These are phyloP conservation scores for Gisinianus flammeolus DNA, from an alignment of 2,888 invertebrate genomes.

Conservation along the genomic window DNA sequence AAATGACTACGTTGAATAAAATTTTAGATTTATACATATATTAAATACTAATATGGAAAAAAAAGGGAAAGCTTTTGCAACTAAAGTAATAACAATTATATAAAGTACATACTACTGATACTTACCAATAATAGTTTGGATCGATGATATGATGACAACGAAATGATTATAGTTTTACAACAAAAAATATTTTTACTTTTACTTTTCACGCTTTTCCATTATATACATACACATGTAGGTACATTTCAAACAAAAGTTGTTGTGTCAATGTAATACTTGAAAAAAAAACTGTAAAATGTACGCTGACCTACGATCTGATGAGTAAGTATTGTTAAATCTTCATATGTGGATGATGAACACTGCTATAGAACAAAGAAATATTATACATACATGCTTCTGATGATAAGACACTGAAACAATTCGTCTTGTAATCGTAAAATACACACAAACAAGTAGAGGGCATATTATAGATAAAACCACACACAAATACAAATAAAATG, in stretches of 20 bases:
- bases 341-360: too few relatives aligned
- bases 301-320: too few relatives aligned
- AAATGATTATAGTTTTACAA: conserved; percentile 36
- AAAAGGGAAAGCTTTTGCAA: not conserved
- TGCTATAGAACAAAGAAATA: not conserved
- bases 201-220: not conserved
- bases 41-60: not conserved
- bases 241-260: not conserved
- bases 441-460: not conserved
- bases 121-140: conserved; percentile 11
- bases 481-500: not conserved
- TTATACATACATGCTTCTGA: too few relatives aligned
- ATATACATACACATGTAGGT: not conserved
- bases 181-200: conserved; percentile 10
- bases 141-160: conserved; percentile 27
- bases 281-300: too few relatives aligned
- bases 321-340: too few relatives aligned
- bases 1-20: too few relatives aligned
- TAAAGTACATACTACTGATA: not conserved
- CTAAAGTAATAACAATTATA: not conserved
- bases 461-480: not conserved
- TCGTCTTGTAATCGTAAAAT: not conserved
- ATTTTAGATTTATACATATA: not conserved
- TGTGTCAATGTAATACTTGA: not conserved
- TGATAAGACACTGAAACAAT: too few relatives aligned